These are phyloP conservation scores for Falco novaeseelandiae DNA, from an alignment of 2,797 vertebrate species.

Conservation along the genomic window DNA sequence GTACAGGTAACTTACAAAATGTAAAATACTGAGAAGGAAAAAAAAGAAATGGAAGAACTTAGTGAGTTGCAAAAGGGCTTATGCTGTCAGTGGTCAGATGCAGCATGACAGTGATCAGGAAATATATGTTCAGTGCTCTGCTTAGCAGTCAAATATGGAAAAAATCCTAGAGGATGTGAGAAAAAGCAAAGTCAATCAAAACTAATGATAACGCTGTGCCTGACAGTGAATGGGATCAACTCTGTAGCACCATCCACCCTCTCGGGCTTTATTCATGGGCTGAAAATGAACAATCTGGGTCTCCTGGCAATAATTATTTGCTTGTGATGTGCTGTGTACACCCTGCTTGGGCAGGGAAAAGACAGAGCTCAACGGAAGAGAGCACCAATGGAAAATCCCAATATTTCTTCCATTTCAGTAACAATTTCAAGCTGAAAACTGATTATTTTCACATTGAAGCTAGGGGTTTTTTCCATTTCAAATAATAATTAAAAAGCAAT, in stretches of 20 bases:
- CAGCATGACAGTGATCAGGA: neutral
- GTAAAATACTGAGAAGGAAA: neutral
- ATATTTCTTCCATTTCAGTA: neutral
- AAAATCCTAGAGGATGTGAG: neutral
- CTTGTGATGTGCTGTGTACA: neutral
- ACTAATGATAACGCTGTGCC: neutral
- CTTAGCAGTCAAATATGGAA: neutral
- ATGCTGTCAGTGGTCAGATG: neutral
- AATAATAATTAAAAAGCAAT: neutral
- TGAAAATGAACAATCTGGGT: neutral
- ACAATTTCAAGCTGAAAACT: neutral
- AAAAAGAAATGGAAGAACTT: neutral
- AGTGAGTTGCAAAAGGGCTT: neutral
- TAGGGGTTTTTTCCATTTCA: neutral
- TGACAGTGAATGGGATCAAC: neutral
- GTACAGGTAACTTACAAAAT: neutral
- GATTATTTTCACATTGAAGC: neutral
- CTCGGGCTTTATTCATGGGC: neutral
- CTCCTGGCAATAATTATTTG: neutral
- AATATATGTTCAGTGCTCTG: neutral
- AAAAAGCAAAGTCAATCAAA: neutral
- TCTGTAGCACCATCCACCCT: neutral
- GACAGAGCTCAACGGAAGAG: rapidly evolving
- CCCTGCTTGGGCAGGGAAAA: neutral
- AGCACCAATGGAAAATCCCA: rapidly evolving